Evolutionary conservation across 2,113 vertebrate species (phyloP), one percentile per base, ranked within the genome.

Genomic region (Vimba vimba): DNA sequence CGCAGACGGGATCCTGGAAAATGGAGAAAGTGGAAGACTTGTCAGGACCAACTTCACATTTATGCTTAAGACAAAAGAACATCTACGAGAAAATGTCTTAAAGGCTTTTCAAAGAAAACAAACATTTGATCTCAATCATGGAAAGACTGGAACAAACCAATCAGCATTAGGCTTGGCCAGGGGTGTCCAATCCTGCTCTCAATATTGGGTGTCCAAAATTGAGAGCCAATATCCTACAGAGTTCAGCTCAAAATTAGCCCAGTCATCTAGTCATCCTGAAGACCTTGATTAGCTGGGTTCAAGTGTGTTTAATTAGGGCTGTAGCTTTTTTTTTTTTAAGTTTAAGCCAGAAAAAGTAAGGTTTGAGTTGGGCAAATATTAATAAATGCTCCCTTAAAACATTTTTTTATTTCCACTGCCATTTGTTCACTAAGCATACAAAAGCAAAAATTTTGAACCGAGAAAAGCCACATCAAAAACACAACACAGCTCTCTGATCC

Each of bases 1-100:
- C 98, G 98, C 89, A 99, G 96, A 87, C 98, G 98, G 71, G 98
- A 99, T 96, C 98, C 98, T 99, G 80, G 4, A 76, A 52, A 39
- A 91, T 19, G 90, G 50, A 27, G 52, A 68, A 68, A 30, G 50
- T 2, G 25, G 0, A 71, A 47, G 8, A 82, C 30, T 82, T 23
- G 79, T 60, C 45, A 47, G 59, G 50, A 25, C 17, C 3, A 55
- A 30, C 15, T 30, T 75, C 13, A 17, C 71, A 75, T 74, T 47
- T 47, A 47, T 25, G 23, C 15, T 21, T 8, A 69, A 69, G 15
- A 69, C 1, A 2, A 69, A 36, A 30, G 17, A 69, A 2, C 17
- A 27, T 27, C 59, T n/a, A 57, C 1, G 6, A 23, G 6, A 57
- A 57, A 23, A 23, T 57, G 52, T 21, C 52, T 57, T 57, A 57